Evolutionary conservation across 2,888 invertebrate species (phyloP).

Genomic region (Sepioteuthis lessoniana): DNA sequence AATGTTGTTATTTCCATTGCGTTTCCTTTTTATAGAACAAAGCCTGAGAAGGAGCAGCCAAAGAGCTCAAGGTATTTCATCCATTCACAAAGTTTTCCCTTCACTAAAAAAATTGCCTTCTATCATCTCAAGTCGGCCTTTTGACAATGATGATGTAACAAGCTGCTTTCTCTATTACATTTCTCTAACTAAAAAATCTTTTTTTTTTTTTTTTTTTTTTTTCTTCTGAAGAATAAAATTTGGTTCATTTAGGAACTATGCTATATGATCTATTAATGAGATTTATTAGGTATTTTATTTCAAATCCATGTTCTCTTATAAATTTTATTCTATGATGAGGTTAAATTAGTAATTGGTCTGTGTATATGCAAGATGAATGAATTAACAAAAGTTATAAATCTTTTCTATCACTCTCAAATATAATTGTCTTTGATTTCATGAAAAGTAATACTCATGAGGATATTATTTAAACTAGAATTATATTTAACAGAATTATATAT

Average conservation of each 20-base stretch:
- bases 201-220: too few species aligned
- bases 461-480: neutral
- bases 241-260: neutral
- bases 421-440: neutral
- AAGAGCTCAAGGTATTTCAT: conserved; percentile 12
- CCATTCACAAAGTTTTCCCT: conserved; percentile 33
- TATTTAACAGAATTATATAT: neutral
- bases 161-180: neutral
- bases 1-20: conserved; percentile 1
- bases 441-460: neutral
- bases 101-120: neutral
- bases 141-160: neutral
- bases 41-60: conserved; percentile 10
- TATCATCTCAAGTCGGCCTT: neutral
- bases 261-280: neutral
- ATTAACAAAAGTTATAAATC: too few species aligned
- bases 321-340: too few species aligned
- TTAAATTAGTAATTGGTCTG: too few species aligned
- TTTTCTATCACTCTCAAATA: neutral
- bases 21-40: conserved; percentile 15
- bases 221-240: neutral
- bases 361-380: too few species aligned
- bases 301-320: too few species aligned
- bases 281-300: too few species aligned
- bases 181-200: neutral